These are phyloP conservation scores for Leptodactylus fuscus DNA, from an alignment of 2,113 vertebrate species.

Conservation along the genomic window DNA sequence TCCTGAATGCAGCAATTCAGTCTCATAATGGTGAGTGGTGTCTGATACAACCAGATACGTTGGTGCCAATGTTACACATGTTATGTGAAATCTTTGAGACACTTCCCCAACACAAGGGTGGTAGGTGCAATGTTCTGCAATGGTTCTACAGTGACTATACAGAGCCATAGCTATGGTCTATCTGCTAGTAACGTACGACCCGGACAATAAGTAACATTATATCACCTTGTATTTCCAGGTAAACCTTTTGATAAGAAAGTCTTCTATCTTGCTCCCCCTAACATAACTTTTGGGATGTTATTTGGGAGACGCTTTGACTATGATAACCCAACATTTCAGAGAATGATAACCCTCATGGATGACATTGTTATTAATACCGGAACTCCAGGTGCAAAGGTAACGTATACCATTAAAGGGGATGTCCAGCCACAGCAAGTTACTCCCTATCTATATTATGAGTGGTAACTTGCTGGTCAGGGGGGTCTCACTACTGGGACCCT, in stretches of 20 bases:
- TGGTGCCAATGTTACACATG: neutral
- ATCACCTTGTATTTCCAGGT: slow-evolving; percentile 62
- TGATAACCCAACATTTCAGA: slow-evolving; percentile 70
- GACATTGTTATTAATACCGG: slow-evolving; percentile 77
- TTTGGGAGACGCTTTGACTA: slow-evolving; percentile 78
- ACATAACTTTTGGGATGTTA: slow-evolving; percentile 73
- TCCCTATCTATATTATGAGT: no score
- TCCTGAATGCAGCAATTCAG: slow-evolving; percentile 68
- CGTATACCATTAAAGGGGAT: neutral
- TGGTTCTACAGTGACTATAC: neutral
- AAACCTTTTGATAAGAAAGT: slow-evolving; percentile 69
- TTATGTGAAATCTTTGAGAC: no score
- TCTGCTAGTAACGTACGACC: no score
- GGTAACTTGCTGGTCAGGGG: no score
- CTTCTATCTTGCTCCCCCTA: slow-evolving; percentile 75
- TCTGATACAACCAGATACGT: no score
- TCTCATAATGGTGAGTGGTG: slow-evolving; percentile 68
- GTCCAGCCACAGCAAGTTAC: no score
- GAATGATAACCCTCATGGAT: slow-evolving; percentile 74
- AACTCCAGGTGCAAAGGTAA: slow-evolving; percentile 65
- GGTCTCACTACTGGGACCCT: no score
- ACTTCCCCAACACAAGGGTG: no score
- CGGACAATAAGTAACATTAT: no score
- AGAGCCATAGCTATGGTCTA: neutral
- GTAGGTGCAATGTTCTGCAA: neutral